phyloP scores from a whole-genome alignment of 2,797 vertebrate genomes.

The Enteromius mattozi region DNA sequence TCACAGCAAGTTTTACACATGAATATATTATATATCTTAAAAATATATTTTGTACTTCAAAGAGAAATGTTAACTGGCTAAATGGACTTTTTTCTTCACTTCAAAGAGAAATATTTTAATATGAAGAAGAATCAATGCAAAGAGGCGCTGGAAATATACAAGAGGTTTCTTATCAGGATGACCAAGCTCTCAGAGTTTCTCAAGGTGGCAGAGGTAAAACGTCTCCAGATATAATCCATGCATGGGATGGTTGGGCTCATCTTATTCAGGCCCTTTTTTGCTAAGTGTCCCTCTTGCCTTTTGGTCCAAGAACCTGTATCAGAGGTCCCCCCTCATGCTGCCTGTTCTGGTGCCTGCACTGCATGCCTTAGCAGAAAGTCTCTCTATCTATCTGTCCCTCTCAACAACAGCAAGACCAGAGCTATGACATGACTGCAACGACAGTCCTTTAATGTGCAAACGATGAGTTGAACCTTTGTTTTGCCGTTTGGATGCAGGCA shows the following conservation, averaged over 20 bases:
- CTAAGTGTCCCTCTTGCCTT: slow-evolving; percentile 69
- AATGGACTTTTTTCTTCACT: slow-evolving; percentile 57
- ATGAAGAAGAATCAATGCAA: slow-evolving; percentile 98
- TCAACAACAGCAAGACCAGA: slow-evolving; percentile 56
- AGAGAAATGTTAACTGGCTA: slow-evolving; percentile 12
- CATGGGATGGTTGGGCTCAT: slow-evolving; percentile 66
- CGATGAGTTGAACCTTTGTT: slow-evolving; percentile 47
- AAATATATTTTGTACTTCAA: slow-evolving; percentile 4
- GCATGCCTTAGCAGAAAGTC: slow-evolving; percentile 79
- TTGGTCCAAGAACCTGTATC: slow-evolving; percentile 59
- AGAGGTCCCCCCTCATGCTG: slow-evolving; percentile 75
- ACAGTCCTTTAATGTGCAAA: slow-evolving; percentile 47
- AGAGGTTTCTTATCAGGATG: slow-evolving; percentile 93
- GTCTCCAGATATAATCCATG: slow-evolving; percentile 58
- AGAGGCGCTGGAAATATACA: slow-evolving; percentile 96
- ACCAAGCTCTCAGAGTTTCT: slow-evolving; percentile 92
- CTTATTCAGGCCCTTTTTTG: slow-evolving; percentile 69
- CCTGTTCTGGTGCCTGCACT: slow-evolving; percentile 83
- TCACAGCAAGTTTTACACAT: background rate
- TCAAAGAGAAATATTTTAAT: slow-evolving; percentile 94
- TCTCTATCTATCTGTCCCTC: slow-evolving; percentile 68
- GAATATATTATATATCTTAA: slow-evolving; percentile 6
- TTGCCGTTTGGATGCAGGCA: slow-evolving; percentile 56
- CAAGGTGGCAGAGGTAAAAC: slow-evolving; percentile 94
- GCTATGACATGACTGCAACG: slow-evolving; percentile 58